These are phyloP conservation scores for Megalonaias nervosa DNA, from an alignment of 1,140 invertebrate genomes.

Conservation along the genomic window DNA sequence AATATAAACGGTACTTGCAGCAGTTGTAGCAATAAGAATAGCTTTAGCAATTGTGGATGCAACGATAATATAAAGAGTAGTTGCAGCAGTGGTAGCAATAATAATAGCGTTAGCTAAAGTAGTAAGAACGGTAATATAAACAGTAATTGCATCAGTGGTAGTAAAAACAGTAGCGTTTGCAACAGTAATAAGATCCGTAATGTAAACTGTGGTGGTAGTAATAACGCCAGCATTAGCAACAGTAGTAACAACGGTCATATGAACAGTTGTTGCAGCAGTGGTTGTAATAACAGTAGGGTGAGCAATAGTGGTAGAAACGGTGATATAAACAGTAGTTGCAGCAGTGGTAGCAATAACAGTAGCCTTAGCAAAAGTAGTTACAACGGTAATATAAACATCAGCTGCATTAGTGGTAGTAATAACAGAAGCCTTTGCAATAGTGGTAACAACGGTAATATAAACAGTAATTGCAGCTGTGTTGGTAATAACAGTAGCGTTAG, in stretches of 20 bases:
- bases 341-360: slow-evolving; percentile 20
- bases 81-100: too few species aligned
- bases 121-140: too few species aligned
- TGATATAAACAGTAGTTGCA: slow-evolving; percentile 17
- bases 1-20: slow-evolving; percentile 22
- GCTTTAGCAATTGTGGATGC: slow-evolving; percentile 12
- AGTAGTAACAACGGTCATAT: slow-evolving; percentile 31
- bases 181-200: too few species aligned
- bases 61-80: too few species aligned
- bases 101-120: too few species aligned
- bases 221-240: too few species aligned
- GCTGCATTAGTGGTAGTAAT: slow-evolving; percentile 20
- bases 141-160: too few species aligned
- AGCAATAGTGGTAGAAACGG: slow-evolving; percentile 27
- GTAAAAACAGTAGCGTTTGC: too few species aligned
- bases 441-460: too few species aligned
- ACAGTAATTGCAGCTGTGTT: too few species aligned
- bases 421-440: neutral
- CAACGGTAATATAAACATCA: slow-evolving; percentile 1
- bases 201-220: too few species aligned
- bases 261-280: slow-evolving; percentile 32
- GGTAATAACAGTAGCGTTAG: too few species aligned
- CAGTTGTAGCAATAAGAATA: slow-evolving; percentile 26
- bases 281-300: slow-evolving; percentile 33
- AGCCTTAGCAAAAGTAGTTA: slow-evolving; percentile 21